Conservation (phyloP, 2,113 vertebrate genomes). For the Poeciliopsis occidentalis region DNA sequence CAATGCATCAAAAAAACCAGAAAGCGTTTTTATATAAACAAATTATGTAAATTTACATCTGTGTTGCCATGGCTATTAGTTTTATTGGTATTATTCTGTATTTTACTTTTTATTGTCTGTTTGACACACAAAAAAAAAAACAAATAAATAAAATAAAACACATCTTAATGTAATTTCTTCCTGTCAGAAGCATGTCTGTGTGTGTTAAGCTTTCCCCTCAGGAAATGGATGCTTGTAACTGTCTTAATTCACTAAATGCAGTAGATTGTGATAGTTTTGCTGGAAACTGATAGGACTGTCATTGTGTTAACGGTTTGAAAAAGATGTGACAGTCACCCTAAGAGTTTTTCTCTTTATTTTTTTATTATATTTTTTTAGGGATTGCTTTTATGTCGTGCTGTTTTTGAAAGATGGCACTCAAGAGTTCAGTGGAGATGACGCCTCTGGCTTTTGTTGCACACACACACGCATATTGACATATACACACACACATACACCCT, state of each 20-base stretch:
- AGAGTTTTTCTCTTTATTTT: not conserved
- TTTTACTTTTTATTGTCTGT: no score
- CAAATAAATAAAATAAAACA: no score
- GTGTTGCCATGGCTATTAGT: no score
- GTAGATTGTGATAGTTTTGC: not conserved
- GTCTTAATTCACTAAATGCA: not conserved
- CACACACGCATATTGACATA: constrained; percentile 11
- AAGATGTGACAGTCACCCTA: constrained; percentile 1
- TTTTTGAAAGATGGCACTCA: constrained; percentile 27
- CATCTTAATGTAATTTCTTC: not conserved
- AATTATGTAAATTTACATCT: no score
- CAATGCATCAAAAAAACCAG: no score
- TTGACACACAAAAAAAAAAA: no score
- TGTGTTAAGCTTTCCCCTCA: not conserved
- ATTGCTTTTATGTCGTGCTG: constrained; percentile 29
- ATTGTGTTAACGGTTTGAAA: not conserved
- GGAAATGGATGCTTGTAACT: not conserved
- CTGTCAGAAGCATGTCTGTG: not conserved
- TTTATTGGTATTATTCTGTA: no score
- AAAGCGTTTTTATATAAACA: no score
- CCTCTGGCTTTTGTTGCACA: constrained; percentile 27
- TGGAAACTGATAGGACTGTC: constrained; percentile 3
- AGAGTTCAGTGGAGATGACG: constrained; percentile 35
- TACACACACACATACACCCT: constrained; percentile 31
- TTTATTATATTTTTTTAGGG: constrained; percentile 16